Percentiles rank a stretch among this genome's conserved stretches.
Conservation (phyloP, 2,888 invertebrate genomes). For the Mechanitis messenoides region DNA sequence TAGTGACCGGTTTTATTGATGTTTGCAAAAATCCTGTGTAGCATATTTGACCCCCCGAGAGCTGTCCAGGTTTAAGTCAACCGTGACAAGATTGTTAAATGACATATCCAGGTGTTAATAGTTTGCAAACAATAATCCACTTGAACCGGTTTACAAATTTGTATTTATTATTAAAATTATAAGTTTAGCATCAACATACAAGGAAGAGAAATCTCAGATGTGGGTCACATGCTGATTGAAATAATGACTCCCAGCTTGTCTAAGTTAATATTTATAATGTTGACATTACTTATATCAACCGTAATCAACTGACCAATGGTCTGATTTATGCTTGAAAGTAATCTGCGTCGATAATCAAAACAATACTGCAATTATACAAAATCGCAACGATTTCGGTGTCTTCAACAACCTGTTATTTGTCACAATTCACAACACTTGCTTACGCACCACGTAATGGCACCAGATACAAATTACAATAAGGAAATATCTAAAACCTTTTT, state of each 20-base stretch:
- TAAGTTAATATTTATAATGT: constrained; percentile 20
- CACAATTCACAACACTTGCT: constrained; percentile 58
- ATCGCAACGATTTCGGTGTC: constrained; percentile 69
- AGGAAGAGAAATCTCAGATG: constrained; percentile 74
- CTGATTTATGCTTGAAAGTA: constrained; percentile 25
- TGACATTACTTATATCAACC: constrained; percentile 2
- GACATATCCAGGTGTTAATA: constrained; percentile 40
- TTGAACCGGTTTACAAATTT: constrained; percentile 23
- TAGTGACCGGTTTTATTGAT: constrained; percentile 16
- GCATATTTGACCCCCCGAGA: constrained; percentile 58
- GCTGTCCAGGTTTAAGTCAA: constrained; percentile 57
- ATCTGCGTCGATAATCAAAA: constrained; percentile 40
- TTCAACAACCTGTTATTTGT: constrained; percentile 76
- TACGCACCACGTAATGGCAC: constrained; percentile 59
- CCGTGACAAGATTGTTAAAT: constrained; percentile 58
- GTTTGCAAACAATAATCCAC: constrained; percentile 19
- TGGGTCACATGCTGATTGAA: constrained; percentile 75
- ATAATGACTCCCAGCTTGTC: constrained; percentile 50
- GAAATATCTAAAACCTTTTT: constrained; percentile 43
- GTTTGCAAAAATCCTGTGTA: constrained; percentile 23
- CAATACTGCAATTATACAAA: constrained; percentile 56
- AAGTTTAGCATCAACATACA: constrained; percentile 48
- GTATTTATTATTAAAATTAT: constrained; percentile 35
- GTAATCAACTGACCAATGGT: neutral
- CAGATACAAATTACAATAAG: constrained; percentile 40